phyloP scores from a whole-genome alignment of 2,797 vertebrate species.

The Selene dorsalis region DNA sequence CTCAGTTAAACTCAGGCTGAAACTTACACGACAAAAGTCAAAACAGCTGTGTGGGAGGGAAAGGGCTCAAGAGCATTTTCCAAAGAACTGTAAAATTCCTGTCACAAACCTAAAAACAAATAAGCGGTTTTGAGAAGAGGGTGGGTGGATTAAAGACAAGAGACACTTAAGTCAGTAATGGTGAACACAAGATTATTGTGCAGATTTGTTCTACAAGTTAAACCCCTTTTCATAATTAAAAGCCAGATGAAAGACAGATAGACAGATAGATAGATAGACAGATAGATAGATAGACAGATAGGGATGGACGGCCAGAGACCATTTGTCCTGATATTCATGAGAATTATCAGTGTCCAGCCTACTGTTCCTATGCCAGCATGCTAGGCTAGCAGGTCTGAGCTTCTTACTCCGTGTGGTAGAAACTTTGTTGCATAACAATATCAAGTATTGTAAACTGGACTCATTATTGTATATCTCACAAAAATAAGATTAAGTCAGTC shows the following conservation, averaged over 20 bases:
- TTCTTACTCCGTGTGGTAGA: no score
- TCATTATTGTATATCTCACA: no score
- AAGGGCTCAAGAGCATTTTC: background rate
- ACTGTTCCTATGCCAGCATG: no score
- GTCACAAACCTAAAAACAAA: background rate
- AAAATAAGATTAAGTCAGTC: no score
- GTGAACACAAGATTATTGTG: background rate
- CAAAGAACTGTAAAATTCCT: background rate
- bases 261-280: no score
- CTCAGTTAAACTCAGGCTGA: background rate
- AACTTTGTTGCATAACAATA: no score
- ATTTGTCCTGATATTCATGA: no score
- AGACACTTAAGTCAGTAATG: background rate
- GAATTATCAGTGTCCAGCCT: no score
- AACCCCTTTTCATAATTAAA: background rate
- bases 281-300: no score
- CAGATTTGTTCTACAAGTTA: background rate
- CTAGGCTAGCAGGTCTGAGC: no score
- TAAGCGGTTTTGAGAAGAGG: background rate
- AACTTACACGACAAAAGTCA: background rate
- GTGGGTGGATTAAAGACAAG: background rate
- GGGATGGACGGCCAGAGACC: no score
- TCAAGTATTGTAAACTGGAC: no score
- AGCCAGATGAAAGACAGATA: background rate
- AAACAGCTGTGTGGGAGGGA: background rate